Conservation (phyloP, 2,797 vertebrate species). For the Tadarida brasiliensis region DNA sequence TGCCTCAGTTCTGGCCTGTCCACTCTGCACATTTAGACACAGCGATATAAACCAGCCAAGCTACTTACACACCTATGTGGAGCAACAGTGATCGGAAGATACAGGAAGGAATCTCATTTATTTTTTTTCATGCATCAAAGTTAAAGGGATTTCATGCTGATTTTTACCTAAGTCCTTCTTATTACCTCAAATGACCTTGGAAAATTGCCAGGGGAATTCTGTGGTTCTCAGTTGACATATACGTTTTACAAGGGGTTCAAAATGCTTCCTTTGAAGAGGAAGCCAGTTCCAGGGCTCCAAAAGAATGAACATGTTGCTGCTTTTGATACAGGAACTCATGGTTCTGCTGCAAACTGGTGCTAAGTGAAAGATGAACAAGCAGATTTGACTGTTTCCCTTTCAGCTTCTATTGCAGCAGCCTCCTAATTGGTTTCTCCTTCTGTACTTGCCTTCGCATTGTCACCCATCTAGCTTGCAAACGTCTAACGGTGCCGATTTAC, state of each 20-base stretch:
- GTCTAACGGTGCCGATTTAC: neutral
- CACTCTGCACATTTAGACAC: neutral
- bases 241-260: conserved; percentile 22
- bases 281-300: conserved; percentile 51
- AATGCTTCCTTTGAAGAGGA: conserved; percentile 55
- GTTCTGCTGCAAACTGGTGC: conserved; percentile 62
- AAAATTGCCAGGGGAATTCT: conserved; percentile 49
- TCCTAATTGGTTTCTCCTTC: conserved; percentile 28
- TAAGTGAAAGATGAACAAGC: conserved; percentile 41
- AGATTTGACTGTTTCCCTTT: conserved; percentile 31
- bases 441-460: neutral
- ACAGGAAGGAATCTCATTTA: neutral
- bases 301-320: conserved; percentile 64
- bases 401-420: conserved; percentile 10
- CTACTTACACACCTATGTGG: neutral
- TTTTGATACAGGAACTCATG: conserved; percentile 61
- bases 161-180: conserved; percentile 11
- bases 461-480: neutral
- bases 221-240: neutral
- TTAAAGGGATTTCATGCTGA: neutral
- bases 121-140: neutral
- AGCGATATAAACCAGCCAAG: neutral
- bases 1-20: neutral
- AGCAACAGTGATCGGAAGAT: neutral
- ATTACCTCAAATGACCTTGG: conserved; percentile 23